Evolutionary conservation across 37 sponge, comb jelly and placozoan species (phyloP).

Genomic region (Axinella damicornis): DNA sequence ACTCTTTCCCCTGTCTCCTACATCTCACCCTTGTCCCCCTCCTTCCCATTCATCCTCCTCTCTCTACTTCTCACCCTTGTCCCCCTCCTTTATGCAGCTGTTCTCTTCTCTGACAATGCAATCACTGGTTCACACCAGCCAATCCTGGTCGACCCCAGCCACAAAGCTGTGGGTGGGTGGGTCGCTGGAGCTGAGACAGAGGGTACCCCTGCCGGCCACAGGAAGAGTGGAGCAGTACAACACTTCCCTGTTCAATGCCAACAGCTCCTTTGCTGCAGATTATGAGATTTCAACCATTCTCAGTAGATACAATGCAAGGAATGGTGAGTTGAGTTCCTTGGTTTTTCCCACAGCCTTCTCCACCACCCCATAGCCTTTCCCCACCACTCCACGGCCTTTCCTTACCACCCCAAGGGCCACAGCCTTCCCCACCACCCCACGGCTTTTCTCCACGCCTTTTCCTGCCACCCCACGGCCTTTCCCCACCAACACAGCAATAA

Average conservation of each 20-base stretch:
- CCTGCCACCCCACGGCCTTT: too few relatives aligned
- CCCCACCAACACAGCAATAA: too few relatives aligned
- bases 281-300: conserved; percentile 66
- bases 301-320: conserved; percentile 49
- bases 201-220: conserved; percentile 72
- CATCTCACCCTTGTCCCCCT: too few relatives aligned
- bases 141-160: conserved; percentile 59
- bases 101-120: conserved; percentile 62
- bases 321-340: conserved; percentile 77
- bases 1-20: too few relatives aligned
- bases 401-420: too few relatives aligned
- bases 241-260: conserved; percentile 51
- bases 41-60: background rate
- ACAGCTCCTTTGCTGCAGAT: conserved; percentile 38
- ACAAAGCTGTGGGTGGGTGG: conserved; percentile 73
- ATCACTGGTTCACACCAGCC: conserved; percentile 55
- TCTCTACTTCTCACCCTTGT: background rate
- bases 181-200: conserved; percentile 66
- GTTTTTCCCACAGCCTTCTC: too few relatives aligned
- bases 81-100: background rate
- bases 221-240: conserved; percentile 68
- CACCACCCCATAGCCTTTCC: too few relatives aligned
- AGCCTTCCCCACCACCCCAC: too few relatives aligned
- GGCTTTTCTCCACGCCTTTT: too few relatives aligned
- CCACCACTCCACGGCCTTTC: too few relatives aligned